Base-by-base conservation (phyloP, 2,888 invertebrate genomes). In the Dynastes hyllus region DNA sequence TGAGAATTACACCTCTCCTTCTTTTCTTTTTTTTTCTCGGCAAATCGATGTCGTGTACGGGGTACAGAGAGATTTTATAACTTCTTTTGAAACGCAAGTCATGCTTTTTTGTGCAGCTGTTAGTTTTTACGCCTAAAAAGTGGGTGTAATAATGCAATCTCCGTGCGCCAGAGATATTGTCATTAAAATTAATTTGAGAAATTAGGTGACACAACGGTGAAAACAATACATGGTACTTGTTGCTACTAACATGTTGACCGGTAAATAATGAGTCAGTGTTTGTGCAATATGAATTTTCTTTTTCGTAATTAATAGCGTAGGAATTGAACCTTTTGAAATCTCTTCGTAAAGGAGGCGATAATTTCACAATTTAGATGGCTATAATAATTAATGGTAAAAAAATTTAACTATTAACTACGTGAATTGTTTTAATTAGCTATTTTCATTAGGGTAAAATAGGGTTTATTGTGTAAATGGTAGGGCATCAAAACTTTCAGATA, bases 51-150 rank as follows among this genome's bases (percentile, higher is more conserved):
- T 45, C 45, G 45, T 45, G 78, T 50, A 32, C 29, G 11, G 63
- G 78, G 58, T 75, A 70, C 69, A 11, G 78, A 78, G 78, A 78
- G 70, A 70, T 77, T 77, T 77, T 77, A 69, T 77, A 77, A 77
- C 77, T 77, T 67, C 71, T 70, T 75, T 75, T n/a, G 71, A 63
- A 78, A 71, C 58, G 78, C 71, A 69, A 71, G 78, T 71, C 78
- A 78, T 63, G 73, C 73, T 27, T 63, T 75, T 45, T 75, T 75
- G 61, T 61, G 73, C 73, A 75, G 73, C 61, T 75, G 73, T 61
- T 75, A 63, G 50, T 45, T 51, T 69, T 75, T 61, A 61, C 73
- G n/a, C 73, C 58, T 37, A 40, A 69, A 75, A 63, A 45, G 40
- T 61, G 27, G 61, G 61, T 75, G 45, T 58, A 27, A 45, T 22